Base-by-base conservation (phyloP, 2,888 invertebrate species). In the Ennomos quercinarius region DNA sequence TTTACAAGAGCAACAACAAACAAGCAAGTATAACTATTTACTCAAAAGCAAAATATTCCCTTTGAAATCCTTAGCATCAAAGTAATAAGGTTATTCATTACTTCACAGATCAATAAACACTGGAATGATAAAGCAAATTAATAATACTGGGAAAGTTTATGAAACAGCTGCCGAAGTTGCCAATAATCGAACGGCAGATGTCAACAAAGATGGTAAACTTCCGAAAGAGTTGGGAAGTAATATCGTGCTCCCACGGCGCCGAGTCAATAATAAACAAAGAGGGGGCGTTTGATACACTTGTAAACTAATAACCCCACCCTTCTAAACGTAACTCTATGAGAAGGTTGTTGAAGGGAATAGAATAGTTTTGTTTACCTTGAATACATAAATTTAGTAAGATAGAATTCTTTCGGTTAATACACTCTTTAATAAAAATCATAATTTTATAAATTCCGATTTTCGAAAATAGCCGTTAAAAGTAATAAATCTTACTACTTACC, bases 151-250 rank as follows among this genome's bases (percentile, higher is more conserved):
- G 74, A 71, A 81, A 83, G 79, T 84, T 81, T 85, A 80, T 78
- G 76, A 78, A 85, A 85, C 79, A 76, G 72, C 74, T 73, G 68
- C 77, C 57, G 56, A 63, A 81, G 80, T 85, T 87, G 84, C 84
- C 88, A 87, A 89, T 87, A 87, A 87, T 88, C 86, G 84, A 81
- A 80, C 80, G 80, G 82, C 87, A 89, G 89, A 88, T 89, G 90
- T 91, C 89, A 91, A 91, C 87, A 90, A 85, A 81, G 86, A 83
- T 83, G 77, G 87, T 81, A 90, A 91, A 91, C 91, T 90, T 91
- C 87, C 89, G 89, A 90, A 92, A 92, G 91, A 92, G 91, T 92
- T 92, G 84, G 83, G 86, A 91, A 92, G 91, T 78, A 80, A 80
- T 80, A 80, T 79, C 71, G 78, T 71, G 66, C 71, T 77, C 77